Evolutionary conservation across 2,888 invertebrate genomes (phyloP), one percentile per base, ranked within the genome.

Genomic region (Hecatera dysodea): DNA sequence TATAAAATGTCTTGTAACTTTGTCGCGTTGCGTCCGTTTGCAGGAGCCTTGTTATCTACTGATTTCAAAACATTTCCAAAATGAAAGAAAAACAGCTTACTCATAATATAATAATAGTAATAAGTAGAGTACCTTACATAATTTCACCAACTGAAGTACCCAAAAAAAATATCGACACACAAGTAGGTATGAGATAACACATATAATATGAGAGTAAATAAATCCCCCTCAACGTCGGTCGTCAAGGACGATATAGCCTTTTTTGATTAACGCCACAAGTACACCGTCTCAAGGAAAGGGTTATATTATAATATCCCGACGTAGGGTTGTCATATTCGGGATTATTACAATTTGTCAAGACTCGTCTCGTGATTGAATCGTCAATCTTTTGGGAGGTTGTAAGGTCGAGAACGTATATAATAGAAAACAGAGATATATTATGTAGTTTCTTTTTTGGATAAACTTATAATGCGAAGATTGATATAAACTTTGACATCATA

Each of bases 211-310:
- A 55, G 55, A 83, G 79, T 77, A 75, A 80, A 80, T 84, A 85
- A 86, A 85, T 84, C 80, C 75, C 72, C 77, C 76, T 75, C 77
- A 71, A 79, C 72, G 71, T 67, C 68, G 72, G 70, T 80, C 72
- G 68, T 75, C 81, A 82, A 83, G 75, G 73, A 75, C 74, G 72
- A 69, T 83, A 85, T 77, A 85, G 78, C 84, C 84, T 83, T 86
- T 87, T 87, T 84, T 85, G 87, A 87, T 87, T 87, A 87, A 87
- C 86, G 84, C 80, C 78, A 73, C 79, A 76, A 82, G 81, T 76
- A 81, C 74, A 75, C 74, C 80, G 77, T 80, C 80, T 77, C 72
- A 76, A 83, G 82, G 72, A 86, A 78, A 79, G 87, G 83, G 81
- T 85, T 83, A 80, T 81, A 81, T 80, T 84, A 81, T 83, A 83